Conservation (phyloP, 2,797 vertebrate genomes). For the Anniella stebbinsi region DNA sequence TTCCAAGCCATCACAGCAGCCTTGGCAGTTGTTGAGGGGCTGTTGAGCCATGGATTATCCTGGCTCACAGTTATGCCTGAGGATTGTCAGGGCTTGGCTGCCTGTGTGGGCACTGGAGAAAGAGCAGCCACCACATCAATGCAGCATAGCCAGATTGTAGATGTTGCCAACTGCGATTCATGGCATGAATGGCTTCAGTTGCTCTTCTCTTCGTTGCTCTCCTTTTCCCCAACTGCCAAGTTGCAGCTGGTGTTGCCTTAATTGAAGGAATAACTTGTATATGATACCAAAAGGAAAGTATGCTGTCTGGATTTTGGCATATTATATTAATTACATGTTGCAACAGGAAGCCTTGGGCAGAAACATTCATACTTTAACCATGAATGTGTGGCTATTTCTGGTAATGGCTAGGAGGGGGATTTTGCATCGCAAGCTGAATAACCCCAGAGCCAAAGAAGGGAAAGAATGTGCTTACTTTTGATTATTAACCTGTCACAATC, state of each 20-base stretch:
- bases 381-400: neutral
- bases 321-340: conserved; percentile 5
- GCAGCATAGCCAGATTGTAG: neutral
- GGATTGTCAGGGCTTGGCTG: neutral
- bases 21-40: neutral
- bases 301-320: neutral
- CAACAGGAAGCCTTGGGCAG: neutral
- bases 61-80: neutral
- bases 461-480: neutral
- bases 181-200: neutral
- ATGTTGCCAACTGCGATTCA: neutral
- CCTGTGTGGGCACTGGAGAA: neutral
- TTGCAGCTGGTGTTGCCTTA: neutral
- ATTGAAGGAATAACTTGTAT: neutral
- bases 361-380: neutral
- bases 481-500: conserved; percentile 4
- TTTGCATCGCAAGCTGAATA: neutral
- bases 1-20: neutral
- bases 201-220: neutral
- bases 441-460: neutral
- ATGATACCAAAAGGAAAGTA: neutral
- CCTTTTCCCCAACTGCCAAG: neutral
- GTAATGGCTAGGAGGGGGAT: neutral
- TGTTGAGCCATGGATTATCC: neutral
- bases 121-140: neutral